phyloP scores from a whole-genome alignment of 2,797 vertebrate species.

The Tolypeutes matacus region DNA sequence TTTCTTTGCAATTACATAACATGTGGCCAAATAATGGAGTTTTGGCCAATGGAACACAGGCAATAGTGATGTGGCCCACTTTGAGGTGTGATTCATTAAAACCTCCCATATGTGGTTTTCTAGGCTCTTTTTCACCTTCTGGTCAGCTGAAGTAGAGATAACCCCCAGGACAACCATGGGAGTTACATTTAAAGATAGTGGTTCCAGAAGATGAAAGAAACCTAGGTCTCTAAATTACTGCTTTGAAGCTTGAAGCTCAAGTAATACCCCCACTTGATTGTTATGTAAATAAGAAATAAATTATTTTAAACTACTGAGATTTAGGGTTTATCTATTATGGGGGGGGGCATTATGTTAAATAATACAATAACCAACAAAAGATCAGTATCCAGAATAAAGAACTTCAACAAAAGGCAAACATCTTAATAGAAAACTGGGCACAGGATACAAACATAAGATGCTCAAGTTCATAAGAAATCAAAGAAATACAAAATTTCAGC shows the following conservation, averaged over 20 bases:
- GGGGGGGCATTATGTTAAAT: background rate
- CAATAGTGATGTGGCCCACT: background rate
- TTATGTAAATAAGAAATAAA: background rate
- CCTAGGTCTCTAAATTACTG: slow-evolving; percentile 13
- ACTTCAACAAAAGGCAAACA: slow-evolving; percentile 21
- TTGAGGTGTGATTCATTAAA: slow-evolving; percentile 22
- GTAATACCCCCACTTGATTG: background rate
- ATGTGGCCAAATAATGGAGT: background rate
- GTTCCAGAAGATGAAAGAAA: background rate
- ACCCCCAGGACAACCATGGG: background rate
- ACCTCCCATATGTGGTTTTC: background rate
- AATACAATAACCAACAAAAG: background rate
- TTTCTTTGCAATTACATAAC: background rate
- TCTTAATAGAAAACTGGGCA: slow-evolving; percentile 17
- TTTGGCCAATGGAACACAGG: background rate
- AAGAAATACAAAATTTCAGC: slow-evolving; percentile 35
- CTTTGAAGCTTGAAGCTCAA: slow-evolving; percentile 29
- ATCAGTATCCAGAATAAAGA: slow-evolving; percentile 55
- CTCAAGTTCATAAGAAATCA: slow-evolving; percentile 34
- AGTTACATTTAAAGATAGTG: background rate
- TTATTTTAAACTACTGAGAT: background rate
- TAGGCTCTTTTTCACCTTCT: background rate
- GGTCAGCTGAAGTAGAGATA: background rate
- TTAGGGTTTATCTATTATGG: background rate
- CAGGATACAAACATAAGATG: slow-evolving; percentile 6